Base-by-base conservation (phyloP, 2,113 vertebrate species). In the Ornithorhynchus anatinus region DNA sequence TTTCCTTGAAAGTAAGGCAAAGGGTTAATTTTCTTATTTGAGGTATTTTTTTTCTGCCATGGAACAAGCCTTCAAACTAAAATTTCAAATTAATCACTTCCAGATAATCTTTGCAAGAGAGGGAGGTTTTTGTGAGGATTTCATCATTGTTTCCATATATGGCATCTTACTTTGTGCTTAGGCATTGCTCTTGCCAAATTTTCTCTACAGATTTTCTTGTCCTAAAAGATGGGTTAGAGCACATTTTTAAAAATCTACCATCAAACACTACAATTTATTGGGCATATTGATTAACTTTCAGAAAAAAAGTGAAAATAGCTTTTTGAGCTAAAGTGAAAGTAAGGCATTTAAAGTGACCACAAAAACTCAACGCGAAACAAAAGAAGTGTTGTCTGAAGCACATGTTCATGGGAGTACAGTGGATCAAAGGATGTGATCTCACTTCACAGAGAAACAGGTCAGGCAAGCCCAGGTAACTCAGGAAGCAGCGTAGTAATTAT, bases 381-480 rank as follows among this genome's bases (percentile, higher is more conserved):
- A 90, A 90, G 92, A 83, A 70, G 62, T 68, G 69, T 88, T 90
- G 88, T 90, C 85, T 44, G 44, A 59, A 88, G 81, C 78, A 27
- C 66, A 51, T 57, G 75, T 70, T 88, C 81, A 86, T 84, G 81
- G 65, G 59, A 73, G 68, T 68, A 48, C 75, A 64, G 60, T 78
- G 91, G 91, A 92, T 93, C 91, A 93, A 93, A 94, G 93, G 82
- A 83, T 90, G 79, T 92, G 92, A 94, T 94, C 94, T 93, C 92
- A 93, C 86, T 89, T 88, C 84, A 89, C 73, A 88, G 92, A 89
- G 90, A 93, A 96, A 97, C 96, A 96, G 95, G 96, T 97, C 95
- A 74, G 94, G 94, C 94, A 89, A 96, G 95, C 93, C 82, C 87
- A 92, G 93, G 94, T 93, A 92, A 90, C 87, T 87, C 82, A 84